A percentile compares a stretch with the other conserved stretches of the same genome.
These are phyloP conservation scores for Chrysemys picta DNA, from an alignment of 2,113 vertebrate species.

Conservation along the genomic window DNA sequence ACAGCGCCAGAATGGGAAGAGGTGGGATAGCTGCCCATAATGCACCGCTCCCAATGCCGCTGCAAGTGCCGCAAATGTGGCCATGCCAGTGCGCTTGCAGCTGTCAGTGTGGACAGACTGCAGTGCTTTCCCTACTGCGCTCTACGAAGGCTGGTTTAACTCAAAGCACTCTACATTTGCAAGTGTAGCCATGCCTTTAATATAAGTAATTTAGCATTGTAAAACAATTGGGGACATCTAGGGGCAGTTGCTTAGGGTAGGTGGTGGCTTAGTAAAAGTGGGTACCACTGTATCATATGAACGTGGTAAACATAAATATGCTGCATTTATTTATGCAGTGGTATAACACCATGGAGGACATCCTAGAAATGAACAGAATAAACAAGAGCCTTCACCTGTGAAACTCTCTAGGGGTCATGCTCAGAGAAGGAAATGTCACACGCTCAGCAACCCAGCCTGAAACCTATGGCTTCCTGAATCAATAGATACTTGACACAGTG, in stretches of 20 bases:
- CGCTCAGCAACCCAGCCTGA: rapidly evolving
- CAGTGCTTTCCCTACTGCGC: too few species aligned
- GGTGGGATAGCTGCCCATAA: too few species aligned
- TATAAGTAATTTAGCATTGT: background rate
- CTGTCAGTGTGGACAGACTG: too few species aligned
- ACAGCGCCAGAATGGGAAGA: too few species aligned
- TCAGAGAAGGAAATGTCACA: background rate
- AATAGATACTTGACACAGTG: background rate
- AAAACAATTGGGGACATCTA: background rate
- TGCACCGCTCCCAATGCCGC: too few species aligned
- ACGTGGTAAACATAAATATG: background rate
- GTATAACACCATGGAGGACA: background rate
- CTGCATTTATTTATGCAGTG: background rate
- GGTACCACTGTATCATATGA: background rate
- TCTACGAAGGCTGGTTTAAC: too few species aligned
- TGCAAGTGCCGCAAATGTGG: too few species aligned
- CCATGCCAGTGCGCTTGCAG: too few species aligned
- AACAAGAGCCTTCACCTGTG: background rate
- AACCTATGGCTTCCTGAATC: background rate
- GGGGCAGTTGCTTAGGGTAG: background rate
- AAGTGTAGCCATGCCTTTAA: too few species aligned
- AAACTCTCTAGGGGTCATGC: background rate
- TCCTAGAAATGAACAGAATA: background rate
- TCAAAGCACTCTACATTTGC: too few species aligned
- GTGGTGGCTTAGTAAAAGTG: background rate